Evolutionary conservation across 2,888 invertebrate species (phyloP).

Genomic region (Baronia brevicornis): DNA sequence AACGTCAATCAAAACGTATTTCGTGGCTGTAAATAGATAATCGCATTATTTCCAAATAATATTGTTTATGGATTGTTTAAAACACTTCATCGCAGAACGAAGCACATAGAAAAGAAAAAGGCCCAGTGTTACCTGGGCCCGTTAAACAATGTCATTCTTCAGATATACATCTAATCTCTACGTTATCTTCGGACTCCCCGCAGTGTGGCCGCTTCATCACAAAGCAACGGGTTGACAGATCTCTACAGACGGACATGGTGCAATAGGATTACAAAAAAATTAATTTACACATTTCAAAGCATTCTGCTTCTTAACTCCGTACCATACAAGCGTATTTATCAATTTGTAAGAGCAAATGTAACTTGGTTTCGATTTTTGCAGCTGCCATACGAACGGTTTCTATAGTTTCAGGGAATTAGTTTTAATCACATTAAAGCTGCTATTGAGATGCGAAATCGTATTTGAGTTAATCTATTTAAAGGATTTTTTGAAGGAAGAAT

Average conservation of each 20-base stretch:
- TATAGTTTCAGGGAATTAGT: conserved; percentile 52
- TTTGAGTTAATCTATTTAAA: conserved; percentile 22
- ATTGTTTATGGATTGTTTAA: conserved; percentile 68
- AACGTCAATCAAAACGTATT: conserved; percentile 30
- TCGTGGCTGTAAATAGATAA: conserved; percentile 35
- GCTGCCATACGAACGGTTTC: conserved; percentile 40
- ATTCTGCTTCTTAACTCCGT: conserved; percentile 37
- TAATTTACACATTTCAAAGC: conserved; percentile 36
- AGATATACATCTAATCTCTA: conserved; percentile 71
- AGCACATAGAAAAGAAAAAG: conserved; percentile 23
- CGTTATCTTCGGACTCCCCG: conserved; percentile 62
- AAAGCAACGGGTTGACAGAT: conserved; percentile 75
- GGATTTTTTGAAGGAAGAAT: conserved; percentile 18
- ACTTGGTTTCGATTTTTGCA: conserved; percentile 34
- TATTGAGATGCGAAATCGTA: conserved; percentile 27
- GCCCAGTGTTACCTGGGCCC: conserved; percentile 49
- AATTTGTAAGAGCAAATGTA: conserved; percentile 30
- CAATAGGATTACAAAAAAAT: conserved; percentile 65
- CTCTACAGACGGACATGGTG: conserved; percentile 53
- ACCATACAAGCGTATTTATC: conserved; percentile 13
- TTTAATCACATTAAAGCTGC: conserved; percentile 52
- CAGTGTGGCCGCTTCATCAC: conserved; percentile 59
- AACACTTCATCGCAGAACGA: conserved; percentile 44
- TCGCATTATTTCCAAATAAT: conserved; percentile 62
- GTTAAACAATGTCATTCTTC: conserved; percentile 64